These are phyloP conservation scores for Xyrauchen texanus DNA, from an alignment of 2,113 vertebrate species.

Conservation along the genomic window DNA sequence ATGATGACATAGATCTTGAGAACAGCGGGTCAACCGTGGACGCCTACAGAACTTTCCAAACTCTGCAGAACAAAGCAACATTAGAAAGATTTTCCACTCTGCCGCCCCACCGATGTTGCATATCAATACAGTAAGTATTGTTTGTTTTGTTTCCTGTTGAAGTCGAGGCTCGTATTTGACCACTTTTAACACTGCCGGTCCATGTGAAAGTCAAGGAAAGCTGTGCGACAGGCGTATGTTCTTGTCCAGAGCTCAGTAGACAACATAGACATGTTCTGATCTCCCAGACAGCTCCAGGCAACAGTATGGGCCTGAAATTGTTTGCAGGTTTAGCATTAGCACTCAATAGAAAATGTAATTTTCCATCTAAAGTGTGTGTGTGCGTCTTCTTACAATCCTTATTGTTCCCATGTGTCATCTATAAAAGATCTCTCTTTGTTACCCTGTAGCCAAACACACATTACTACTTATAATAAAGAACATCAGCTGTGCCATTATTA, in stretches of 20 bases:
- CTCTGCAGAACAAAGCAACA: no score
- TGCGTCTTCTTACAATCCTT: background rate
- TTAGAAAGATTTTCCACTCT: background rate
- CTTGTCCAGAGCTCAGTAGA: background rate
- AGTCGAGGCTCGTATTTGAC: constrained; percentile 53
- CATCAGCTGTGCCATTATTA: background rate
- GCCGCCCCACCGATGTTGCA: background rate
- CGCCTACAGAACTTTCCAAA: no score
- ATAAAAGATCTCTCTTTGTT: background rate
- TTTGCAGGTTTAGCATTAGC: constrained; percentile 60
- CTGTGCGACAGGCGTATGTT: background rate
- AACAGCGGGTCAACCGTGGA: background rate
- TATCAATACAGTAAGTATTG: background rate
- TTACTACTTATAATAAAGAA: background rate
- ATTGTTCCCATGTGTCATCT: background rate
- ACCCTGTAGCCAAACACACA: background rate
- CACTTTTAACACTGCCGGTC: constrained; percentile 40
- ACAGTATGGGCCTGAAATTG: constrained; percentile 62
- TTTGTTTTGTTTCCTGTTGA: constrained; percentile 44
- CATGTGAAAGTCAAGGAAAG: constrained; percentile 32
- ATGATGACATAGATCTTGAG: constrained; percentile 40
- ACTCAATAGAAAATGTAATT: constrained; percentile 25
- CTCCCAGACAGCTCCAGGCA: constrained; percentile 51
- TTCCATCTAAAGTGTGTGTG: background rate
- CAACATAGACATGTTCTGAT: constrained; percentile 9